Percentiles rank a stretch among this genome's conserved stretches.
These are phyloP conservation scores for Meteorus colon DNA, from an alignment of 2,888 invertebrate species.

Conservation along the genomic window DNA sequence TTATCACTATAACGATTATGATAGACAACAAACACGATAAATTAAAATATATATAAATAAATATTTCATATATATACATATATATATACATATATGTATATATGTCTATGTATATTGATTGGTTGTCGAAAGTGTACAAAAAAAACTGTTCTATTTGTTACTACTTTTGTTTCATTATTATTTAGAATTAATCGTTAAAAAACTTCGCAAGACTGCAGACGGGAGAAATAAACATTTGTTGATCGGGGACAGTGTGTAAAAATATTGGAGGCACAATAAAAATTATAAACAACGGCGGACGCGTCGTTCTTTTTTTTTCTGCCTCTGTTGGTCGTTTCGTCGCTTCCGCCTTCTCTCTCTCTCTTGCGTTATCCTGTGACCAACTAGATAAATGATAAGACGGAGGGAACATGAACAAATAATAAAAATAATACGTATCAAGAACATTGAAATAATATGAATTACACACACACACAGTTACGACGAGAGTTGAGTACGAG, in stretches of 20 bases:
- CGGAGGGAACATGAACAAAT: slow-evolving; percentile 28
- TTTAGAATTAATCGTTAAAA: slow-evolving; percentile 23
- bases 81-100: slow-evolving; percentile 25
- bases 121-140: neutral
- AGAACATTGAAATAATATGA: slow-evolving; percentile 9
- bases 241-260: slow-evolving; percentile 44
- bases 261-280: slow-evolving; percentile 50
- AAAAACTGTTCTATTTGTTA: neutral
- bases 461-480: slow-evolving; percentile 27
- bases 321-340: slow-evolving; percentile 59
- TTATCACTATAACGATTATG: slow-evolving; percentile 37
- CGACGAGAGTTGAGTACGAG: slow-evolving; percentile 33
- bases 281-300: slow-evolving; percentile 49
- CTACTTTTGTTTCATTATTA: neutral
- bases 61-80: neutral
- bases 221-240: slow-evolving; percentile 21
- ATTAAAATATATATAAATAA: slow-evolving; percentile 35
- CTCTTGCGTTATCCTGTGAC: slow-evolving; percentile 60
- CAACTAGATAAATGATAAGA: slow-evolving; percentile 31
- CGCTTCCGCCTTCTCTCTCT: slow-evolving; percentile 68
- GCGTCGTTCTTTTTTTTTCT: slow-evolving; percentile 39
- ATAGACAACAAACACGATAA: slow-evolving; percentile 39
- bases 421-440: slow-evolving; percentile 15
- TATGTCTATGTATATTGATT: slow-evolving; percentile 25
- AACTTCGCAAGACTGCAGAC: slow-evolving; percentile 42